These are phyloP conservation scores for Lepilemur septentrionalis DNA, from an alignment of 2,797 vertebrate genomes.

Conservation along the genomic window DNA sequence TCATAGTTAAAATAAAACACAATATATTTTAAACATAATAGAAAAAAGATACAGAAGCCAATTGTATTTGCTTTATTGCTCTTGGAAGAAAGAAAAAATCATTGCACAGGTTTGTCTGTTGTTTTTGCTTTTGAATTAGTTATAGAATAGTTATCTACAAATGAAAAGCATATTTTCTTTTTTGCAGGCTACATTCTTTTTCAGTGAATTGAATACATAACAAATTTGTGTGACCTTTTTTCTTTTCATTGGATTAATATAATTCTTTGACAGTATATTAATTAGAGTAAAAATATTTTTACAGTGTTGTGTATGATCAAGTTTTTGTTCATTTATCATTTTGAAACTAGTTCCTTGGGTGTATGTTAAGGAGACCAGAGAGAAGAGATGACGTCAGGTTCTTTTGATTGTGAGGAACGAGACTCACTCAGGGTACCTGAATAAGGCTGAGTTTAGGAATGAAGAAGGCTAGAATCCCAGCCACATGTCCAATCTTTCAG, in stretches of 20 bases:
- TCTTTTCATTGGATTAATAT: background rate
- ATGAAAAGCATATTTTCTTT: background rate
- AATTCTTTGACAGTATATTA: background rate
- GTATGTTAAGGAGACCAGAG: background rate
- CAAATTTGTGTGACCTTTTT: background rate
- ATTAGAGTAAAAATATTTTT: conserved; percentile 1
- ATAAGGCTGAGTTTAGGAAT: background rate
- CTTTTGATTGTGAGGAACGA: background rate
- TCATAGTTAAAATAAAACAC: background rate
- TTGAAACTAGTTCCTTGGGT: background rate
- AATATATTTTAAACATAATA: background rate
- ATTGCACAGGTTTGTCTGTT: background rate
- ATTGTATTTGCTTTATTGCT: conserved; percentile 2
- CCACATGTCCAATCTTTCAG: background rate
- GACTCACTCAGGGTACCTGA: background rate
- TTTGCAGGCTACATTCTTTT: background rate
- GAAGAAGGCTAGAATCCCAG: background rate
- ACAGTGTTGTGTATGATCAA: background rate
- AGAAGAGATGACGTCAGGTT: background rate
- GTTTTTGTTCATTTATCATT: background rate
- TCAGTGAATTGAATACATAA: background rate
- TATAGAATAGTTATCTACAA: background rate
- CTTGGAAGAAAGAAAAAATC: conserved; percentile 15
- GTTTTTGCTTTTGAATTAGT: conserved; percentile 26
- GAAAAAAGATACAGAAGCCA: background rate